A percentile compares a stretch with the other conserved stretches of the same genome.
These are phyloP conservation scores for Lepeophtheirus nordmannii DNA, from an alignment of 2,888 invertebrate genomes.

Conservation along the genomic window DNA sequence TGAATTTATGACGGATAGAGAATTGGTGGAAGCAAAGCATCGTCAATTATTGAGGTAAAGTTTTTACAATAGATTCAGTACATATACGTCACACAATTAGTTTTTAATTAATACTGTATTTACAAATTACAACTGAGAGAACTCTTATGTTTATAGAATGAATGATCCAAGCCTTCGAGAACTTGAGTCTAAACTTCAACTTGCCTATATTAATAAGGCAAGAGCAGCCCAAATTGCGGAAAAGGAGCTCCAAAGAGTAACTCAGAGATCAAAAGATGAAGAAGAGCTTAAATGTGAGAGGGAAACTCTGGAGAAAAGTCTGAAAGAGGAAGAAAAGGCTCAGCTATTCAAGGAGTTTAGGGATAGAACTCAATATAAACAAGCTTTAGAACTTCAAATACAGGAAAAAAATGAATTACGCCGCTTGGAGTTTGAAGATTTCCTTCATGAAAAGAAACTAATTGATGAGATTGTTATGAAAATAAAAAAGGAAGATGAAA, in stretches of 20 bases:
- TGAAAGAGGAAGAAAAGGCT: neutral
- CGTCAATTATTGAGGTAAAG: too few species aligned
- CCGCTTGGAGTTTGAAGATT: neutral
- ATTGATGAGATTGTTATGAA: neutral
- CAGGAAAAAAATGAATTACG: neutral
- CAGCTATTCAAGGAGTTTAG: neutral
- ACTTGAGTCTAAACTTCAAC: neutral
- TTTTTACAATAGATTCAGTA: too few species aligned
- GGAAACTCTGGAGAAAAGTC: neutral
- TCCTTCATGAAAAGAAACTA: neutral
- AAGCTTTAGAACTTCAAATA: neutral
- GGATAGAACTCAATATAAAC: neutral
- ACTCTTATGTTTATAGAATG: too few species aligned
- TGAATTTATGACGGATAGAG: too few species aligned
- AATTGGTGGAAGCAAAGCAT: too few species aligned
- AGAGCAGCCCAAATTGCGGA: neutral
- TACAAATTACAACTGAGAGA: too few species aligned
- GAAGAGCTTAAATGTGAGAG: neutral
- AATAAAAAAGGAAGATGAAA: neutral
- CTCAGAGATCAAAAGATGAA: neutral
- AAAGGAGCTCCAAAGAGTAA: neutral
- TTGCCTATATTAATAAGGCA: slow-evolving; percentile 1
- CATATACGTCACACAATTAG: too few species aligned
- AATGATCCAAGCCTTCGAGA: neutral
- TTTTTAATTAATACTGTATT: too few species aligned